Conservation (phyloP, 2,113 vertebrate species). For the Artemisiospiza belli region DNA sequence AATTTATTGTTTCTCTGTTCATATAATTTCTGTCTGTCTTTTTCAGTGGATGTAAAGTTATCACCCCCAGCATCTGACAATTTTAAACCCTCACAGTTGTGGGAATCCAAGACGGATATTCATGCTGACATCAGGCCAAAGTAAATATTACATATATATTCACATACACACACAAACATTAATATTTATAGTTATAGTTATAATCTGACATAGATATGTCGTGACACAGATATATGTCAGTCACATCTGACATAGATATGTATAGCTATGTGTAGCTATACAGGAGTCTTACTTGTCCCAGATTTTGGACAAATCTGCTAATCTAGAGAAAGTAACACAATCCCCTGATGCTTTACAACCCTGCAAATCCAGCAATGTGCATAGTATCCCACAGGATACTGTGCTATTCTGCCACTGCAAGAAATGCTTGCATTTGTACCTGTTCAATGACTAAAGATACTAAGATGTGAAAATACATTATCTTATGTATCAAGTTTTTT, state of each 20-base stretch:
- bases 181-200: neutral
- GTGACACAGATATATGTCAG: neutral
- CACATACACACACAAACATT: neutral
- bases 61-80: slow-evolving; percentile 10
- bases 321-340: neutral
- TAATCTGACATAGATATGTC: neutral
- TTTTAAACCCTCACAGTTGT: slow-evolving; percentile 29
- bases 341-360: neutral
- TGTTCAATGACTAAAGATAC: neutral
- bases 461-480: neutral
- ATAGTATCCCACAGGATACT: neutral
- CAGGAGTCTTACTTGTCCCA: neutral
- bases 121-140: slow-evolving; percentile 56
- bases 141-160: neutral
- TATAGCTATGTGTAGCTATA: neutral
- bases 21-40: neutral
- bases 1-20: neutral
- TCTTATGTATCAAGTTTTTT: neutral
- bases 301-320: neutral
- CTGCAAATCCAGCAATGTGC: neutral
- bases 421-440: neutral
- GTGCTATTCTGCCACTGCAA: neutral
- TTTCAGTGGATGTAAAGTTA: slow-evolving; percentile 53
- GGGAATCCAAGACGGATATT: slow-evolving; percentile 38
- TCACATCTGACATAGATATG: neutral